These are phyloP conservation scores for Phocoena sinus DNA, from an alignment of 2,113 vertebrate genomes.

Conservation along the genomic window DNA sequence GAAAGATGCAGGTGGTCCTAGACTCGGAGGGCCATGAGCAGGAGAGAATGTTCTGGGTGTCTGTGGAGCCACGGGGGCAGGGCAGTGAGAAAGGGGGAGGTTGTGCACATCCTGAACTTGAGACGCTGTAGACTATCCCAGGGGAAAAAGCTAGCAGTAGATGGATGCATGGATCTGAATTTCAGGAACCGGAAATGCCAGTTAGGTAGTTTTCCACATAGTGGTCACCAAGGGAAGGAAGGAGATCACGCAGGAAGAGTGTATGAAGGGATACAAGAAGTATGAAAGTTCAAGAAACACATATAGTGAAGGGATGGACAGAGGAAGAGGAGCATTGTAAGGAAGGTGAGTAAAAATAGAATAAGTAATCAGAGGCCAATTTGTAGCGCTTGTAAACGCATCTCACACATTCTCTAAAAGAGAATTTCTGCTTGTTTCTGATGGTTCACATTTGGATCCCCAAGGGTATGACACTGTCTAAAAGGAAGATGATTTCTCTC, in stretches of 20 bases:
- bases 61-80: no score
- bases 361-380: neutral
- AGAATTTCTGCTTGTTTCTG: neutral
- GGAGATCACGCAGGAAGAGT: no score
- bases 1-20: neutral
- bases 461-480: neutral
- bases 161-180: neutral
- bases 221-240: no score
- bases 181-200: neutral
- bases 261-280: neutral
- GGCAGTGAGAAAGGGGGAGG: neutral
- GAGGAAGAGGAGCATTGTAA: neutral
- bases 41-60: neutral
- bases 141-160: neutral
- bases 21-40: neutral
- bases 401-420: neutral
- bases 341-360: neutral
- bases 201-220: neutral
- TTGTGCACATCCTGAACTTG: neutral
- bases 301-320: fast-evolving
- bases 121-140: neutral
- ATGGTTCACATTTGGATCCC: neutral
- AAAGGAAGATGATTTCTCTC: neutral
- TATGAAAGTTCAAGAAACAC: neutral
- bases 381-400: neutral